Conservation (phyloP, 1,140 invertebrate species). For the Drosophila pseudoobscura region DNA sequence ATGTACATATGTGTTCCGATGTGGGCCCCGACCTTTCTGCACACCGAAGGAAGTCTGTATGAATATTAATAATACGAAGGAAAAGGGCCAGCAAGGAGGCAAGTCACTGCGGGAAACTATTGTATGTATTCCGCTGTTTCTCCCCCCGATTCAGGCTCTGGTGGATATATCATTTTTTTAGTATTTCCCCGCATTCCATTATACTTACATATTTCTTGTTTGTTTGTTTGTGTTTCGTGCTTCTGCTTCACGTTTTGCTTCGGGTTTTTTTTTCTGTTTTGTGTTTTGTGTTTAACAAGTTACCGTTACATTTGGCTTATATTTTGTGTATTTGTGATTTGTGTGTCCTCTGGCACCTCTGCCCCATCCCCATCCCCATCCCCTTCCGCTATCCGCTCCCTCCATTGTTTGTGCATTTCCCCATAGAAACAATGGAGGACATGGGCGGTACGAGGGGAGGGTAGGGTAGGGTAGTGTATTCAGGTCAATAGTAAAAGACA, state of each 20-base stretch:
- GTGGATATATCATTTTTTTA: conserved; percentile 41
- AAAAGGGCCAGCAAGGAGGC: not conserved
- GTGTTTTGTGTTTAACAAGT: conserved; percentile 61
- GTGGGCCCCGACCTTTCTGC: conserved; percentile 26
- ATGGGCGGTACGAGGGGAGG: not conserved
- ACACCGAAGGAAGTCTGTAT: conserved; percentile 9
- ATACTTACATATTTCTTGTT: too few species aligned
- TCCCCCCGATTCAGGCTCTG: conserved; percentile 13
- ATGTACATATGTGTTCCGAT: too few species aligned
- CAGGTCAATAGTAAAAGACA: conserved; percentile 77
- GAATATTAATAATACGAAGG: conserved; percentile 45
- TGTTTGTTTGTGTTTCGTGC: too few species aligned
- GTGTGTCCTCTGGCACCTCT: conserved; percentile 26
- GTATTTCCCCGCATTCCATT: conserved; percentile 45
- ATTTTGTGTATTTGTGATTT: conserved; percentile 44
- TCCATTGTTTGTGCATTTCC: conserved; percentile 48
- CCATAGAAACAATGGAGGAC: conserved; percentile 67
- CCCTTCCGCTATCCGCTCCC: not conserved
- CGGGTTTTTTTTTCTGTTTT: too few species aligned
- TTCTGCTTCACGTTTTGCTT: conserved; percentile 8
- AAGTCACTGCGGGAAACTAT: conserved; percentile 21
- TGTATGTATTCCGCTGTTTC: too few species aligned
- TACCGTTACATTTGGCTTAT: conserved; percentile 57
- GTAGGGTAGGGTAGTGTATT: conserved; percentile 39
- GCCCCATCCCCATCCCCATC: not conserved